Evolutionary conservation across 2,797 vertebrate genomes (phyloP).

Genomic region (Morus bassanus): DNA sequence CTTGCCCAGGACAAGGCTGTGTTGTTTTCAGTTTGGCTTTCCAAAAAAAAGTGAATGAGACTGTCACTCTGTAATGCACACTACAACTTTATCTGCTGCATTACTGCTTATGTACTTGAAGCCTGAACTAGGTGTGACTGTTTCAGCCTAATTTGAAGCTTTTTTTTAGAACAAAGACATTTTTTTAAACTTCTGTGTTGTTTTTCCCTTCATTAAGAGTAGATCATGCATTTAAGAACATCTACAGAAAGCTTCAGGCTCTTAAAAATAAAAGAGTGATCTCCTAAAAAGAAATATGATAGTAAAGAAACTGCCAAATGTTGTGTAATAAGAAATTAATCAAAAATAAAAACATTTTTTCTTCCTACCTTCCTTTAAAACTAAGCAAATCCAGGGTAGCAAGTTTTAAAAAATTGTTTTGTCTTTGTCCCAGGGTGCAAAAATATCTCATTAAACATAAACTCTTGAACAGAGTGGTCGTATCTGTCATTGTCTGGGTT

Average conservation of each 20-base stretch:
- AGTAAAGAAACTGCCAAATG: background rate
- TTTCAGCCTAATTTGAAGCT: background rate
- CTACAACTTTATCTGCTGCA: background rate
- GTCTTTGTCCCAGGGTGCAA: background rate
- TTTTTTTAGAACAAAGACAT: background rate
- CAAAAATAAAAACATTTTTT: background rate
- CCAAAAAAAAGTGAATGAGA: background rate
- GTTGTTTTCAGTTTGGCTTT: background rate
- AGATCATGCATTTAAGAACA: background rate
- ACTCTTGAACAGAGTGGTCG: background rate
- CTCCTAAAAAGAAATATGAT: background rate
- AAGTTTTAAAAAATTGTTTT: background rate
- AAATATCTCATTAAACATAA: background rate
- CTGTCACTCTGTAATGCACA: background rate
- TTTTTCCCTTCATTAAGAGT: background rate
- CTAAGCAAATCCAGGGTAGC: background rate
- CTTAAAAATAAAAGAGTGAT: background rate
- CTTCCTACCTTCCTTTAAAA: background rate
- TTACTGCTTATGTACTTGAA: background rate
- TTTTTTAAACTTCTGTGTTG: background rate
- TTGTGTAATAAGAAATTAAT: background rate
- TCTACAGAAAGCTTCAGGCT: background rate
- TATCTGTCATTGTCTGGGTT: background rate
- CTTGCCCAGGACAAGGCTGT: background rate
- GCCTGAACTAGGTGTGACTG: background rate